A percentile compares a stretch with the other conserved stretches of the same genome.
Evolutionary conservation across 2,888 invertebrate species (phyloP).

Genomic region (Torymus auratus): DNA sequence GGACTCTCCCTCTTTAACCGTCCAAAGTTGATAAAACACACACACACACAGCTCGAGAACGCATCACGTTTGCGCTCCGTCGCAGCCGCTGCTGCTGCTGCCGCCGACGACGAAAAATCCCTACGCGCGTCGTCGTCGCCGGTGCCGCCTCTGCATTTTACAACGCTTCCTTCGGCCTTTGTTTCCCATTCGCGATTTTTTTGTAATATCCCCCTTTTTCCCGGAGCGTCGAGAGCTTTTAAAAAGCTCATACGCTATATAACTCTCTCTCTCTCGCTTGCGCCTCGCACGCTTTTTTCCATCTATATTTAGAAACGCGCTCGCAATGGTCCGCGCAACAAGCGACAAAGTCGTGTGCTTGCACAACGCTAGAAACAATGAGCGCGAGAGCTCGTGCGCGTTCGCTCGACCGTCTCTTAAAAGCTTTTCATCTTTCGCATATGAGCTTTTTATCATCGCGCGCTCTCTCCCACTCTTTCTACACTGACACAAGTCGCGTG

Average conservation of each 20-base stretch:
- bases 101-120: conserved; percentile 9
- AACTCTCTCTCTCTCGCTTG: conserved; percentile 49
- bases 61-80: no score
- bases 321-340: conserved; percentile 35
- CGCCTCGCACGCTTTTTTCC: conserved; percentile 41
- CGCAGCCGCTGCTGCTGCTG: no score
- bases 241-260: conserved; percentile 47
- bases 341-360: conserved; percentile 54
- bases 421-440: conserved; percentile 75
- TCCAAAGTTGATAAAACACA: conserved; percentile 44
- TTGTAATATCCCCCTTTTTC: conserved; percentile 24
- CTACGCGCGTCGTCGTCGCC: not conserved
- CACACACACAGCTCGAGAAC: not conserved
- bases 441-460: conserved; percentile 74
- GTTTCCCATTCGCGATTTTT: conserved; percentile 51
- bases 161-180: conserved; percentile 38
- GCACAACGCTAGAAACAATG: conserved; percentile 63
- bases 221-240: conserved; percentile 45
- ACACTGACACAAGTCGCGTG: conserved; percentile 61
- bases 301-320: conserved; percentile 45
- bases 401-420: conserved; percentile 66
- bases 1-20: not conserved
- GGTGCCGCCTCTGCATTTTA: not conserved
- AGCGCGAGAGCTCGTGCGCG: conserved; percentile 50
- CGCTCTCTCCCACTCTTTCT: conserved; percentile 50